Conservation (phyloP, 2,797 vertebrate species). For the Iguana delicatissima region DNA sequence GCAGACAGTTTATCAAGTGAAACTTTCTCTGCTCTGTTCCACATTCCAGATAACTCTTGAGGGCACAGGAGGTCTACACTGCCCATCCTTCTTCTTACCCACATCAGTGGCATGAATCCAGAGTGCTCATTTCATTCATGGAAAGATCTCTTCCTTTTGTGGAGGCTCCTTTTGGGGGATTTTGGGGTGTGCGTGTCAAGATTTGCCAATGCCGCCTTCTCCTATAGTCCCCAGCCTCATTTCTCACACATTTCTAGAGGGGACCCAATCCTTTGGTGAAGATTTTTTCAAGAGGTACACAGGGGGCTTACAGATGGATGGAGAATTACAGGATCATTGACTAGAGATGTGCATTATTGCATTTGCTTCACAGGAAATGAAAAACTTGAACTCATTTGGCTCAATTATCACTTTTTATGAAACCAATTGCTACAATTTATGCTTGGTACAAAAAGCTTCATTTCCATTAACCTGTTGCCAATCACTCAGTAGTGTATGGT, state of each 20-base stretch:
- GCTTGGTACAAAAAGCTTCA: no score
- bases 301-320: not conserved
- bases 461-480: not conserved
- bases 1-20: not conserved
- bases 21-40: not conserved
- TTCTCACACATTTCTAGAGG: not conserved
- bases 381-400: not conserved
- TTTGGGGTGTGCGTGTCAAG: not conserved
- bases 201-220: not conserved
- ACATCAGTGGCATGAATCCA: not conserved
- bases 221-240: not conserved
- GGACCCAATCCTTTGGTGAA: not conserved
- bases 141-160: no score
- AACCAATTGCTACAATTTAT: no score
- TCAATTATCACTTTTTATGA: no score
- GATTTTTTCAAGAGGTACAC: no score
- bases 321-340: not conserved
- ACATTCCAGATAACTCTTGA: not conserved
- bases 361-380: not conserved
- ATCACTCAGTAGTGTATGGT: not conserved
- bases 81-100: not conserved
- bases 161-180: not conserved
- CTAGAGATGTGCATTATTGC: not conserved
- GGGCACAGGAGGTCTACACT: no score
- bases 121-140: no score